Evolutionary conservation across 2,888 invertebrate species (phyloP), one percentile per base, ranked within the genome.

Genomic region (Miltochrista miniata): DNA sequence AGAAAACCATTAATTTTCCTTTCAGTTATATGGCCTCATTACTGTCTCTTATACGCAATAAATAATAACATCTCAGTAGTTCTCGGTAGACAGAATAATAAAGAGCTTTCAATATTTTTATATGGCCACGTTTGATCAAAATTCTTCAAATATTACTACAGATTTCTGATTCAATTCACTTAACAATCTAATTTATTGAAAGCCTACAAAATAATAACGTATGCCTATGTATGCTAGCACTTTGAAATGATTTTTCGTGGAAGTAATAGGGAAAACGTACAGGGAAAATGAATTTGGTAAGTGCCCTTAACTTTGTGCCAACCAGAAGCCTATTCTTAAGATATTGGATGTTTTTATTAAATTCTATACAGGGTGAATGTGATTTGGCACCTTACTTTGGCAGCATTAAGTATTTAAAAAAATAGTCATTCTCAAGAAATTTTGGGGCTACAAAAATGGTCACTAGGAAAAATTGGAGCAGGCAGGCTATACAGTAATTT

Each of bases 261-360:
- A 49, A 45, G 30, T 31, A 35, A 49, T 41, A 18, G 15, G 12
- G 31, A 44, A 49, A 49, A 48, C 45, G 39, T 51, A 33, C 24
- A 12, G 15, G 12, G 35, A 37, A 53, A 48, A 38, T 37, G 14
- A 38, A 11, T 43, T 43, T 18, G 31, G 14, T 43, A 33, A 40
- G 40, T 24, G 37, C 18, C 30, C 8, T 35, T 35, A 39, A 29
- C 29, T 29, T 29, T 36, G 42, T n/a, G 15, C 33, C 36, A 40
- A 40, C 12, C 31, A 18, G 13, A 31, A 36, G 36, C 40, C 15
- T n/a, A 30, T 42, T 36, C 45, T 37, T 18, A 41, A 10, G 31
- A 41, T 36, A 12, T 36, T 29, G 10, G 5, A 14, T 9, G 13
- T 24, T 44, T 45, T 33, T 33, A 36, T 18, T 15, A 40, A 50